Conservation (phyloP, 92 coral and sea anemone species). For the Plumapathes pennacea region DNA sequence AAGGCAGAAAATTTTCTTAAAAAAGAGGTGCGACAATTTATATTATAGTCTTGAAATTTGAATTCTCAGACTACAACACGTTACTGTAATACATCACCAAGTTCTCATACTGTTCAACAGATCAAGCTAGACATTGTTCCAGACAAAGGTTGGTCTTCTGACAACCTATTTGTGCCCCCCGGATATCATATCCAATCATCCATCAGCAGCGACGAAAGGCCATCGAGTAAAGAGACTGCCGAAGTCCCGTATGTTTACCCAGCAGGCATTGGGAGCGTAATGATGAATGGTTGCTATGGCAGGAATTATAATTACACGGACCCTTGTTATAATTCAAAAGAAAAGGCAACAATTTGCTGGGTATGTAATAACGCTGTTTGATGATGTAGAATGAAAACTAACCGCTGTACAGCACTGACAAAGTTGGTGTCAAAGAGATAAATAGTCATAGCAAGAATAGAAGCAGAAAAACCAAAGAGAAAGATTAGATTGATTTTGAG, state of each 20-base stretch:
- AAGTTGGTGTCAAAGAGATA: too few relatives aligned
- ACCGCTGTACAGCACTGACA: too few relatives aligned
- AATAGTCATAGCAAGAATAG: too few relatives aligned
- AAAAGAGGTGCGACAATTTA: constrained; percentile 38
- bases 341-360: constrained; percentile 6
- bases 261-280: constrained; percentile 31
- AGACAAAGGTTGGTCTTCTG: constrained; percentile 17
- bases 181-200: constrained; percentile 32
- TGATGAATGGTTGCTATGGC: constrained; percentile 40
- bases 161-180: constrained; percentile 20
- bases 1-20: constrained; percentile 29
- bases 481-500: too few relatives aligned
- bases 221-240: not conserved
- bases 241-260: constrained; percentile 23
- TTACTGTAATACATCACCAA: too few relatives aligned
- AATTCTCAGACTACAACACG: too few relatives aligned
- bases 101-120: too few relatives aligned
- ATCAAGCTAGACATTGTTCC: constrained; percentile 26
- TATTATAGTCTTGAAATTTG: too few relatives aligned
- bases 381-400: too few relatives aligned
- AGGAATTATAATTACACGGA: constrained; percentile 8
- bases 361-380: too few relatives aligned
- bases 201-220: not conserved
- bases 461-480: too few relatives aligned
- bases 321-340: constrained; percentile 18